A percentile compares a stretch with the other conserved stretches of the same genome.
Conservation (phyloP, 1,140 invertebrate species). For the Octopus sinensis region DNA sequence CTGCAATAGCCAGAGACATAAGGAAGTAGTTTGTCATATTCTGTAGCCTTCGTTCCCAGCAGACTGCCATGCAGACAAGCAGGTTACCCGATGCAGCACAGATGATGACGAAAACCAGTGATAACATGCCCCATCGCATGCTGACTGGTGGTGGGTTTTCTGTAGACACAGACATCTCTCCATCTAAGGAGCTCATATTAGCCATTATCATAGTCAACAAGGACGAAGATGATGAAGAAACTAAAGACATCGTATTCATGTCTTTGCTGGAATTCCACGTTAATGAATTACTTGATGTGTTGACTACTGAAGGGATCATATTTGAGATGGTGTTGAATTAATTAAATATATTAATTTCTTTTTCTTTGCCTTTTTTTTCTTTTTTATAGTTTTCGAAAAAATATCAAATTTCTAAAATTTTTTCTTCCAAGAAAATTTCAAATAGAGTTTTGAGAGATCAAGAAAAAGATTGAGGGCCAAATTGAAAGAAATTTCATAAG, state of each 20-base stretch:
- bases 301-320: not conserved
- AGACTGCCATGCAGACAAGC: constrained; percentile 92
- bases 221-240: not conserved
- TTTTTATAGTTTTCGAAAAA: too few relatives aligned
- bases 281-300: not conserved
- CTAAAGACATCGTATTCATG: not conserved
- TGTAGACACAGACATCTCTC: not conserved
- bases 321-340: not conserved
- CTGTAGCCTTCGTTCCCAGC: constrained; percentile 89
- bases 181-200: not conserved
- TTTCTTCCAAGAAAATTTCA: too few relatives aligned
- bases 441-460: too few relatives aligned
- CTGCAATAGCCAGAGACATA: constrained; percentile 92
- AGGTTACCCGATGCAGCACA: constrained; percentile 89
- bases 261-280: not conserved
- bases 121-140: constrained; percentile 45
- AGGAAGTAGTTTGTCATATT: constrained; percentile 98
- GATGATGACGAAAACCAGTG: constrained; percentile 67
- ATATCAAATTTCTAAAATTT: too few relatives aligned
- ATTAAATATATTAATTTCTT: not conserved
- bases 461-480: too few relatives aligned
- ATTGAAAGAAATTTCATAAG: too few relatives aligned
- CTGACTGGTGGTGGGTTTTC: not conserved
- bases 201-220: not conserved
- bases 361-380: too few relatives aligned